Evolutionary conservation across 23 tunicate genomes (phyloP).

Genomic region (Aplidium turbinatum): DNA sequence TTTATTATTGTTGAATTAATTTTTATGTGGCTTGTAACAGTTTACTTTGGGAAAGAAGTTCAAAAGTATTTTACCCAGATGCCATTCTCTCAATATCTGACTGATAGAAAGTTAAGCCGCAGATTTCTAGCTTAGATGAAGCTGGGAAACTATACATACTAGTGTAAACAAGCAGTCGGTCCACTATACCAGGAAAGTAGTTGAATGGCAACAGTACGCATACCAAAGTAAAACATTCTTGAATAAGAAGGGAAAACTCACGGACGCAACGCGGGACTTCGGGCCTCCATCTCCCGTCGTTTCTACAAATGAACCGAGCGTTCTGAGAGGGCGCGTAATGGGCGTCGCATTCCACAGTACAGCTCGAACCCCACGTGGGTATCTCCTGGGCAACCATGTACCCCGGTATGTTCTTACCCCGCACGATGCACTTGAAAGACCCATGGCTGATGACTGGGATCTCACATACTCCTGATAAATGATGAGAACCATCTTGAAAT

Average conservation of each 20-base stretch:
- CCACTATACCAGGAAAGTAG: no score
- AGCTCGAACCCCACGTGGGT: conserved; percentile 60
- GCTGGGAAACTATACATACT: no score
- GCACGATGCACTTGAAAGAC: not conserved
- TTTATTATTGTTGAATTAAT: no score
- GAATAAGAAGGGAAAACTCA: conserved; percentile 7
- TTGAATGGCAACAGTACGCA: no score
- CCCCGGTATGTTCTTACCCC: not conserved
- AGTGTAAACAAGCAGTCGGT: no score
- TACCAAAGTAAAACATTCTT: not conserved
- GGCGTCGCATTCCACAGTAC: conserved; percentile 35
- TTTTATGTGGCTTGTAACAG: no score
- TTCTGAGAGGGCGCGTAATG: conserved; percentile 42
- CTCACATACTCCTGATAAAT: conserved; percentile 34
- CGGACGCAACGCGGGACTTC: conserved; percentile 66
- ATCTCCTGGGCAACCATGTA: not conserved
- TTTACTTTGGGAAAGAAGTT: no score
- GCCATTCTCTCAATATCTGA: no score
- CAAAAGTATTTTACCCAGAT: no score
- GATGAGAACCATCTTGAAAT: not conserved
- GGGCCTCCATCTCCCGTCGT: conserved; percentile 67
- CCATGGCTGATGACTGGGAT: conserved; percentile 26
- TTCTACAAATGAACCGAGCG: conserved; percentile 27
- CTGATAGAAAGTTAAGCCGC: no score
- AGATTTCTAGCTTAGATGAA: no score